phyloP scores from a whole-genome alignment of 2,797 vertebrate genomes.

The Adrianichthys oophorus region DNA sequence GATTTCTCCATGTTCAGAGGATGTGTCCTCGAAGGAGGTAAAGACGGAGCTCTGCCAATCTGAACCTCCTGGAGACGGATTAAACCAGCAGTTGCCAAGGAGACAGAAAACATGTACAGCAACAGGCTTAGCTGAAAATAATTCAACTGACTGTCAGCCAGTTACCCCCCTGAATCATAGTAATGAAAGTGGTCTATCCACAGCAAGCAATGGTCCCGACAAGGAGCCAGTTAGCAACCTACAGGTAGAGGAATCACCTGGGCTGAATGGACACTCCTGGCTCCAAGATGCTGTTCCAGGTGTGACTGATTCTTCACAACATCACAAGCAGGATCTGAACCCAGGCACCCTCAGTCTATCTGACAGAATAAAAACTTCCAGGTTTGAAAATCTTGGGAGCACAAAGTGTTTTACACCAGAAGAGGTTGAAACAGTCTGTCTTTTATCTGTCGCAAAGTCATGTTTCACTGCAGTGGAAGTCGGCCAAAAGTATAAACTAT shows the following conservation, averaged over 20 bases:
- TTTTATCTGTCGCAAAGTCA: conserved; percentile 31
- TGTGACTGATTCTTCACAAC: conserved; percentile 16
- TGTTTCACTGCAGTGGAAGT: conserved; percentile 32
- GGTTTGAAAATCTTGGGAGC: conserved; percentile 26
- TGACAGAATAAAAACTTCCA: conserved; percentile 8
- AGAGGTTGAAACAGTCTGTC: conserved; percentile 35
- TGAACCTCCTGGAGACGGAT: conserved; percentile 8
- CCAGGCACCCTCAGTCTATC: neutral
- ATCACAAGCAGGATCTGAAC: neutral
- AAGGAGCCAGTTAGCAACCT: conserved; percentile 17
- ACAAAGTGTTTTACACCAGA: conserved; percentile 7
- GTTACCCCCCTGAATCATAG: conserved; percentile 10
- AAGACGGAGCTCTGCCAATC: conserved; percentile 7
- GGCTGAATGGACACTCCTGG: conserved; percentile 13
- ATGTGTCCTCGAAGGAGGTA: conserved; percentile 16
- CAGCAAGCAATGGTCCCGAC: conserved; percentile 16
- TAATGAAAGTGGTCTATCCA: conserved; percentile 8
- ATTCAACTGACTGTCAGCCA: conserved; percentile 1
- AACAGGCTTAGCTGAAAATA: conserved; percentile 15
- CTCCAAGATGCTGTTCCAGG: conserved; percentile 16
- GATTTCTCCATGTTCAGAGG: conserved; percentile 11
- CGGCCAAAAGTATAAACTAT: conserved; percentile 50
- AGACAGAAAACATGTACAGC: conserved; percentile 18
- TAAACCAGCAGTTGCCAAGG: conserved; percentile 20
- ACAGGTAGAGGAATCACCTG: conserved; percentile 20